Percentiles rank a stretch among this genome's conserved stretches.
These are phyloP conservation scores for Xestia sexstrigata DNA, from an alignment of 2,888 invertebrate species.

Conservation along the genomic window DNA sequence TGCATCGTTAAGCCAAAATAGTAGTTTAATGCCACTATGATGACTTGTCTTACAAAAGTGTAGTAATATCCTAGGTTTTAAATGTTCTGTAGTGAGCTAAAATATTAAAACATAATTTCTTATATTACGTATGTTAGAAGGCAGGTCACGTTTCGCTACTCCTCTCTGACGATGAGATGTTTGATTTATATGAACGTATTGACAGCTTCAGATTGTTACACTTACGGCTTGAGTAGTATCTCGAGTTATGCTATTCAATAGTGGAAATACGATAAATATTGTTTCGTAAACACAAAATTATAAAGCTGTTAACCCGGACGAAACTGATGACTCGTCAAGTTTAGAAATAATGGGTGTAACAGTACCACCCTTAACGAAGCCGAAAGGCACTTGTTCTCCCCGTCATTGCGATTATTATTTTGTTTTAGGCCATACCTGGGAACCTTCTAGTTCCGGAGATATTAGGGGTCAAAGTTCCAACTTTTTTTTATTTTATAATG, in stretches of 20 bases:
- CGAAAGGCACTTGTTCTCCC: no score
- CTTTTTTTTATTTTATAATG: no score
- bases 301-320: background rate
- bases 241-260: background rate
- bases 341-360: background rate
- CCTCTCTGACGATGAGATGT: slow-evolving; percentile 41
- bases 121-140: background rate
- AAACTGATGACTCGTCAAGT: background rate
- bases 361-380: no score
- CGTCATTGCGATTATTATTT: no score
- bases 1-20: background rate
- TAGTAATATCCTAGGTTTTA: background rate
- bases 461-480: no score
- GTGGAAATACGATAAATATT: background rate
- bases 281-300: background rate
- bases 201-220: slow-evolving; percentile 42
- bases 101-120: slow-evolving; percentile 16
- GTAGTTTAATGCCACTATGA: background rate
- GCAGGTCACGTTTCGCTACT: slow-evolving; percentile 41
- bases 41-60: background rate
- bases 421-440: no score
- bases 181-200: slow-evolving; percentile 54
- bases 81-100: background rate
- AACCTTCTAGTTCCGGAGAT: no score
- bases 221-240: background rate